Evolutionary conservation across 1,140 invertebrate species (phyloP), one percentile per base, ranked within the genome.

Genomic region (Agrypnia vestita): DNA sequence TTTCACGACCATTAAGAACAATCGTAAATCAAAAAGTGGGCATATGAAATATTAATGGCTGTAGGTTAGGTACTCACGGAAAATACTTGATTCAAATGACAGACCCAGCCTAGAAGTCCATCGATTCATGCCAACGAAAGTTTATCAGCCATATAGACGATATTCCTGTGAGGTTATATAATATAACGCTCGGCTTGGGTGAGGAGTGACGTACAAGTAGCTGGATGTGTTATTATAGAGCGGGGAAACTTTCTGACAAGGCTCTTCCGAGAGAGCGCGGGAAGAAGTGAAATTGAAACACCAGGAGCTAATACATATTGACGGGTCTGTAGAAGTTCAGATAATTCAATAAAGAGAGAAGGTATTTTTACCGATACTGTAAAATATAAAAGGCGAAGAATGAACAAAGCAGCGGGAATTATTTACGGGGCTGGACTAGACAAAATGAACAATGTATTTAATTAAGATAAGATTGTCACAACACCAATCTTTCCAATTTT

Each of bases 261-360:
- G 61, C 61, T 10, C n/a, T 51, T 51, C 61, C 35, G 25, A 64
- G 55, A 59, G 55, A 59, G 55, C 55, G 25, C 25, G 25, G 25
- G 17, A 59, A 59, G n/a, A 59, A 17, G 15, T 15, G 55, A 59
- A 17, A 11, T 15, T 19, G 17, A 21, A 59, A 21, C 55, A 56
- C 19, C 53, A 59, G 55, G 35, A 43, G 61, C 19, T 64, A 64
- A 64, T 64, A 64, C 35, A 64, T n/a, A 64, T 64, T 64, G 61
- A 64, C 19, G 35, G 61, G 35, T 64, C 61, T 43, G 4, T 25
- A 64, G 35, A 64, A 64, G 61, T 64, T 64, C 61, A 64, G 61
- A 64, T 35, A 43, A 64, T 64, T 64, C 10, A 35, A 64, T 64
- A 64, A 64, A 64, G 61, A 21, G 35, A 21, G 21, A 35, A 64